Percentiles rank a stretch among this genome's conserved stretches.
These are phyloP conservation scores for Tinea semifulvella DNA, from an alignment of 2,888 invertebrate genomes.

Conservation along the genomic window DNA sequence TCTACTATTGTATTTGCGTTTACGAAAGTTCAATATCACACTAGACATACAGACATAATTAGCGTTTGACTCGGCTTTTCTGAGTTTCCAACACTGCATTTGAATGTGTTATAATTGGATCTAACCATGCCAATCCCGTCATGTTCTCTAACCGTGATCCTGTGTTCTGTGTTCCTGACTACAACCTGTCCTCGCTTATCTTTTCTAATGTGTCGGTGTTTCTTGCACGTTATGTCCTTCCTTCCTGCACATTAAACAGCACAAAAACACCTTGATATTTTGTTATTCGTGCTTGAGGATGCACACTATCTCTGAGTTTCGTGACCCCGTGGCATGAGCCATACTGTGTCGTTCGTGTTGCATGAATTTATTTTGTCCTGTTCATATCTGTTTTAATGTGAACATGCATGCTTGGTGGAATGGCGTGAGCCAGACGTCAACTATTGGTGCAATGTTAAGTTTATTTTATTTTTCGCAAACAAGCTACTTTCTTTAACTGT, in stretches of 20 bases:
- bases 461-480: background rate
- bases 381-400: slow-evolving; percentile 48
- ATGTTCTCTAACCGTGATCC: slow-evolving; percentile 32
- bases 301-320: slow-evolving; percentile 50
- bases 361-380: slow-evolving; percentile 51
- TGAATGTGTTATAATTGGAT: slow-evolving; percentile 48
- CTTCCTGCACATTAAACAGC: slow-evolving; percentile 56
- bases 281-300: slow-evolving; percentile 58
- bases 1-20: too few relatives aligned
- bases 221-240: slow-evolving; percentile 59
- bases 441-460: slow-evolving; percentile 1
- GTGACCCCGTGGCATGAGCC: slow-evolving; percentile 58
- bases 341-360: slow-evolving; percentile 59
- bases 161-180: slow-evolving; percentile 41
- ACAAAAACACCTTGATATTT: slow-evolving; percentile 48
- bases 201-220: slow-evolving; percentile 39
- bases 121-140: slow-evolving; percentile 34
- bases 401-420: slow-evolving; percentile 60
- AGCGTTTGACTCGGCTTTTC: background rate
- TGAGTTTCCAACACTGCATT: slow-evolving; percentile 38
- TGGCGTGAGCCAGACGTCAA: slow-evolving; percentile 29
- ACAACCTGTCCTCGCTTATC: slow-evolving; percentile 23
- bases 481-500: too few relatives aligned
- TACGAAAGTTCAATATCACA: too few relatives aligned
- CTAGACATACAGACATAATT: slow-evolving; percentile 27